These are phyloP conservation scores for Aspidapion aeneum DNA, from an alignment of 2,888 invertebrate genomes.

Conservation along the genomic window DNA sequence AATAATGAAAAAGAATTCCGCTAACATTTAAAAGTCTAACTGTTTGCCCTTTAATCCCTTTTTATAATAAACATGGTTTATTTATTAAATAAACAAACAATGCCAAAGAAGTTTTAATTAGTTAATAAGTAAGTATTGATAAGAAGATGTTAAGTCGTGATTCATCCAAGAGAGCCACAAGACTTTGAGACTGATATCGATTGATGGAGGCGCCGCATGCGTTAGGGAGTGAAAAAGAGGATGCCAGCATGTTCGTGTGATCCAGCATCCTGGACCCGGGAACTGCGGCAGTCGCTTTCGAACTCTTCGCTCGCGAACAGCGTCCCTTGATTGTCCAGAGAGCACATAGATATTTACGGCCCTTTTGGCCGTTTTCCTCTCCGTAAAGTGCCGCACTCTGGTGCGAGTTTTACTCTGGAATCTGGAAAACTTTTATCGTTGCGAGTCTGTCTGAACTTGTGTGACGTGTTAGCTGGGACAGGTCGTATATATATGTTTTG, in stretches of 20 bases:
- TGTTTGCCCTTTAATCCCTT: too few relatives aligned
- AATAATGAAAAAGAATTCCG: too few relatives aligned
- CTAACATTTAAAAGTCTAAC: too few relatives aligned
- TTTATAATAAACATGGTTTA: too few relatives aligned
- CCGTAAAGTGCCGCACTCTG: not conserved
- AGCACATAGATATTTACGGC: too few relatives aligned
- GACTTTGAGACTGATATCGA: constrained; percentile 47
- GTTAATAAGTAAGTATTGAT: too few relatives aligned
- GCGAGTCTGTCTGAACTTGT: too few relatives aligned
- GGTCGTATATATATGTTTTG: not conserved
- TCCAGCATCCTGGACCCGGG: constrained; percentile 48
- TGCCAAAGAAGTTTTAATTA: too few relatives aligned
- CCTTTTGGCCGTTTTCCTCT: not conserved
- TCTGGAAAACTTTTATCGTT: not conserved
- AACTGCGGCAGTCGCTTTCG: constrained; percentile 46
- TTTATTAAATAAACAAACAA: too few relatives aligned
- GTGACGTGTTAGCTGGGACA: too few relatives aligned
- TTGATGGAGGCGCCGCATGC: constrained; percentile 40
- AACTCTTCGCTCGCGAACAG: constrained; percentile 35
- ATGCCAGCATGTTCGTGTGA: constrained; percentile 31
- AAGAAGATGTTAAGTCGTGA: too few relatives aligned
- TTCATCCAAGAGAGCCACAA: too few relatives aligned
- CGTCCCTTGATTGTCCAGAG: constrained; percentile 15
- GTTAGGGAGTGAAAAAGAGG: constrained; percentile 38
- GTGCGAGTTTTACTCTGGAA: not conserved